These are phyloP conservation scores for Eubasilissa splendida DNA, from an alignment of 2,888 invertebrate species.

Conservation along the genomic window DNA sequence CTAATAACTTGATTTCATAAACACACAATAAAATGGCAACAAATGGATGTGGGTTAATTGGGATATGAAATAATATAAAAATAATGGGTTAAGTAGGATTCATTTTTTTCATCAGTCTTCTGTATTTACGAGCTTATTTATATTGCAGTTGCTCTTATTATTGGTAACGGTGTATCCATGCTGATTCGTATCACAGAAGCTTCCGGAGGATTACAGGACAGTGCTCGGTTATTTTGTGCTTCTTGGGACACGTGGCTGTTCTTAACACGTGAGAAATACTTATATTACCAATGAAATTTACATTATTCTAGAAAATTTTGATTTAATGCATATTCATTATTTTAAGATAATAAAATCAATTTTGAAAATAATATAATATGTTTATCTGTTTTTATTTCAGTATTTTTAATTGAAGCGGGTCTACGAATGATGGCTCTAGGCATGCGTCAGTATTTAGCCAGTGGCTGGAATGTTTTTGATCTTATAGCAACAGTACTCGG, in stretches of 20 bases:
- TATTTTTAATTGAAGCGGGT: slow-evolving; percentile 83
- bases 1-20: too few relatives aligned
- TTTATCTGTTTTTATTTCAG: slow-evolving; percentile 67
- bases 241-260: slow-evolving; percentile 86
- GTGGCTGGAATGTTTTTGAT: slow-evolving; percentile 91
- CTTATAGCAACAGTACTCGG: slow-evolving; percentile 79
- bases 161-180: slow-evolving; percentile 84
- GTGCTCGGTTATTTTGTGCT: slow-evolving; percentile 78
- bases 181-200: slow-evolving; percentile 79
- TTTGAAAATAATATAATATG: not conserved
- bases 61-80: too few relatives aligned
- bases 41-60: too few relatives aligned
- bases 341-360: too few relatives aligned
- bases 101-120: too few relatives aligned
- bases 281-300: not conserved
- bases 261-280: slow-evolving; percentile 62
- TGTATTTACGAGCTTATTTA: not conserved
- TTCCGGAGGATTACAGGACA: slow-evolving; percentile 74
- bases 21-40: too few relatives aligned
- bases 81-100: too few relatives aligned
- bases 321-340: too few relatives aligned
- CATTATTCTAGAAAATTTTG: not conserved
- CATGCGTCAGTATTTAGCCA: slow-evolving; percentile 79
- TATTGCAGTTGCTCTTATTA: slow-evolving; percentile 78
- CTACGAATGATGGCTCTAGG: slow-evolving; percentile 84